Base-by-base conservation (phyloP, 2,113 vertebrate genomes). In the Crocuta crocuta region DNA sequence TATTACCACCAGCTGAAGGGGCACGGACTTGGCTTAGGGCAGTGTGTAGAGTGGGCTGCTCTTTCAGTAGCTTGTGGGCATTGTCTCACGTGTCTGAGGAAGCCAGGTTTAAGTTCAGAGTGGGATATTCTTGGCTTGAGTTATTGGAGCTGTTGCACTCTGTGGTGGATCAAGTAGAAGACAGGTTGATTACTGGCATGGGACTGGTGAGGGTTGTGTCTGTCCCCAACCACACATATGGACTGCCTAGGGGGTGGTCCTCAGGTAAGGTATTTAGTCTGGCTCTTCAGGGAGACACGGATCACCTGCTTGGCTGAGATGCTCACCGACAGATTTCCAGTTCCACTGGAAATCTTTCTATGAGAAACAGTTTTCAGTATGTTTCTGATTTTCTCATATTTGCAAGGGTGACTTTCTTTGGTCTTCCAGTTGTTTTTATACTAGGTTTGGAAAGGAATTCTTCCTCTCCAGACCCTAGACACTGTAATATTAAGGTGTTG, bases 351-450 rank as follows among this genome's bases (percentile, higher is more conserved):
- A 93, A 58, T 97, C 83, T 78, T 94, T 70, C 55, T 45, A 4
- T 71, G 71, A 91, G 81, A 93, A 97, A 94, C 50, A 43, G 28
- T 94, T 93, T 61, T 80, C 45, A 79, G 79, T 70, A 74, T 61
- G 61, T 86, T 94, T 90, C 39, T 88, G 89, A 50, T 61, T 93
- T 93, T 91, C 50, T 89, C 19, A 89, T 48, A n/a, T 50, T 85
- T 80, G 53, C 45, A 78, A 66, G 97, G 16, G 13, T 83, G 61
- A 73, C 61, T 92, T 96, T 91, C 58, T 92, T 84, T 96, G 48
- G 23, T 35, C 28, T 95, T 94, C 83, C 92, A 16, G 1, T 81
- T 63, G 68, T 73, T 95, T 55, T 92, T 87, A 21, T 83, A 76
- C 35, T 78, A 63, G 58, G 17, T 86, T 94, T 61, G 43, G 86